Conservation (phyloP, 1,140 invertebrate genomes). For the Cydia strobilella region DNA sequence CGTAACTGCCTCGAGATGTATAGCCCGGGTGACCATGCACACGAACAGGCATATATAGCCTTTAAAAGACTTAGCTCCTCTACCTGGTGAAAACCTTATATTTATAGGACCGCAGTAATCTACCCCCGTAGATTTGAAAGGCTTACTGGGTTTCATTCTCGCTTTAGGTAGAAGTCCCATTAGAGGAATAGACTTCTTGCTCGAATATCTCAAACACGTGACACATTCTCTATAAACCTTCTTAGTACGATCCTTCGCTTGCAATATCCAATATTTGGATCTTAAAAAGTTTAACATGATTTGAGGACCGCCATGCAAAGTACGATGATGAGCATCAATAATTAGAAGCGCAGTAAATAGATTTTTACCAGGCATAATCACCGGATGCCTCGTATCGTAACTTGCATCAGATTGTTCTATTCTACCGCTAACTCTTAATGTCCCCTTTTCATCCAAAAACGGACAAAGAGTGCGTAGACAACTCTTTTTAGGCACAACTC, state of each 20-base stretch:
- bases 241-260: neutral
- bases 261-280: slow-evolving; percentile 13
- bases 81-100: slow-evolving; percentile 13
- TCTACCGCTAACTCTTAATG: slow-evolving; percentile 44
- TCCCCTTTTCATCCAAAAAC: slow-evolving; percentile 35
- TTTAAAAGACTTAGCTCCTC: slow-evolving; percentile 21
- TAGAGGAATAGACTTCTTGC: neutral
- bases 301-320: slow-evolving; percentile 14
- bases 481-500: slow-evolving; percentile 37
- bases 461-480: slow-evolving; percentile 39
- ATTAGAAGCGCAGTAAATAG: neutral
- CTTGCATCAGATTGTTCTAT: slow-evolving; percentile 31
- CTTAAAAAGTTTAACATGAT: neutral
- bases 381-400: slow-evolving; percentile 37
- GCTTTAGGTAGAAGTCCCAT: slow-evolving; percentile 13
- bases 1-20: slow-evolving; percentile 46
- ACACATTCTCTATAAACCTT: slow-evolving; percentile 14
- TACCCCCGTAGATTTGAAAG: slow-evolving; percentile 32
- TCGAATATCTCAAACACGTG: slow-evolving; percentile 1
- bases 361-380: slow-evolving; percentile 35
- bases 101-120: slow-evolving; percentile 53
- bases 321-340: slow-evolving; percentile 18
- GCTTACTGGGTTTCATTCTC: slow-evolving; percentile 16
- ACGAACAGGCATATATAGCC: slow-evolving; percentile 34
- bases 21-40: slow-evolving; percentile 35